Evolutionary conservation across 2,888 invertebrate genomes (phyloP).

Genomic region (Fragum sueziense): DNA sequence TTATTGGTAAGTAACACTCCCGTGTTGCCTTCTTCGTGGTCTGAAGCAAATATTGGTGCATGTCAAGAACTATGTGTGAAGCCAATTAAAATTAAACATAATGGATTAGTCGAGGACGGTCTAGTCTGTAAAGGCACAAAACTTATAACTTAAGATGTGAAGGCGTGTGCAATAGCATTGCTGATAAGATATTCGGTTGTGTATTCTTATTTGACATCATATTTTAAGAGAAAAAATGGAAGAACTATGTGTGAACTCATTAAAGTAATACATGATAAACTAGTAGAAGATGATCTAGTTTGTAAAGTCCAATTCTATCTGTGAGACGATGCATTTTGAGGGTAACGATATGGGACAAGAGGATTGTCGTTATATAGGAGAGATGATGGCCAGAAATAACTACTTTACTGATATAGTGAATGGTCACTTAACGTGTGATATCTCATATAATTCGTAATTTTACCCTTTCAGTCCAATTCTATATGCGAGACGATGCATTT

Average conservation of each 20-base stretch:
- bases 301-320: constrained; percentile 58
- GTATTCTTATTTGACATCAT: too few relatives aligned
- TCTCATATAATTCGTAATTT: too few relatives aligned
- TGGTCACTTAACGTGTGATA: too few relatives aligned
- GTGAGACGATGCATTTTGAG: constrained; percentile 62
- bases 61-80: constrained; percentile 59
- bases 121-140: constrained; percentile 50
- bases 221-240: too few relatives aligned
- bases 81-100: constrained; percentile 59
- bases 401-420: constrained; percentile 67
- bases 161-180: constrained; percentile 64
- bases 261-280: constrained; percentile 57
- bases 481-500: constrained; percentile 59
- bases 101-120: constrained; percentile 54
- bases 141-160: constrained; percentile 56
- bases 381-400: constrained; percentile 58
- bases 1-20: constrained; percentile 61
- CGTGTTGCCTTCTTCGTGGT: too few relatives aligned
- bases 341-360: constrained; percentile 60
- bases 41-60: constrained; percentile 58
- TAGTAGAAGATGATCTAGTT: constrained; percentile 51
- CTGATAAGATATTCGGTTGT: too few relatives aligned
- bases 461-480: constrained; percentile 50
- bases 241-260: constrained; percentile 58
- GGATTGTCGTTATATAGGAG: constrained; percentile 59